These are phyloP conservation scores for Bubalus kerabau DNA, from an alignment of 2,113 vertebrate species.

Conservation along the genomic window DNA sequence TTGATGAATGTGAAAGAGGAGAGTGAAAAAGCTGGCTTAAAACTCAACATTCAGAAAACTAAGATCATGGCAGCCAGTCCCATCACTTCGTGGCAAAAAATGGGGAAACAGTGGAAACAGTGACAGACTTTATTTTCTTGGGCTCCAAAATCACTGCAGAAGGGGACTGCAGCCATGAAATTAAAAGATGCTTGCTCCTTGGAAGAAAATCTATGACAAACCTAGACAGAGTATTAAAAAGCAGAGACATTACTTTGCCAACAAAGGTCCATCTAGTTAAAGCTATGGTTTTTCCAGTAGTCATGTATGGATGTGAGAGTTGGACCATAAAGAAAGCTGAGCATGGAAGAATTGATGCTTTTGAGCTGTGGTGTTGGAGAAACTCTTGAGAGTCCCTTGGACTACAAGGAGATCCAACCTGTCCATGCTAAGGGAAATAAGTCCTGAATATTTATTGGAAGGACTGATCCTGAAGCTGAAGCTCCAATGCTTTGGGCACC, in stretches of 20 bases:
- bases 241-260: background rate
- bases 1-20: background rate
- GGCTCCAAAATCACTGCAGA: background rate
- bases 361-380: background rate
- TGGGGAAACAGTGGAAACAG: background rate
- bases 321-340: background rate
- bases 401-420: background rate
- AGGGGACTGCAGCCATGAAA: background rate
- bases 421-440: background rate
- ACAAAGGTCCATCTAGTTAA: background rate
- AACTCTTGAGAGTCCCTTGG: background rate
- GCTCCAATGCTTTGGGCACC: background rate
- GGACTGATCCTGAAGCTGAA: background rate
- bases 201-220: background rate
- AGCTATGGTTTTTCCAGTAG: background rate
- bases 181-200: background rate
- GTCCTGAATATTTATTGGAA: background rate
- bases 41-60: background rate
- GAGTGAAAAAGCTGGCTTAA: background rate
- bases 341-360: background rate
- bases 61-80: background rate
- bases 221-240: background rate
- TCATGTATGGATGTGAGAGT: background rate
- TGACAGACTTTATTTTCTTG: background rate
- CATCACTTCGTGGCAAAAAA: background rate